phyloP scores from a whole-genome alignment of 2,797 vertebrate genomes.

The Ispidina lecontei region DNA sequence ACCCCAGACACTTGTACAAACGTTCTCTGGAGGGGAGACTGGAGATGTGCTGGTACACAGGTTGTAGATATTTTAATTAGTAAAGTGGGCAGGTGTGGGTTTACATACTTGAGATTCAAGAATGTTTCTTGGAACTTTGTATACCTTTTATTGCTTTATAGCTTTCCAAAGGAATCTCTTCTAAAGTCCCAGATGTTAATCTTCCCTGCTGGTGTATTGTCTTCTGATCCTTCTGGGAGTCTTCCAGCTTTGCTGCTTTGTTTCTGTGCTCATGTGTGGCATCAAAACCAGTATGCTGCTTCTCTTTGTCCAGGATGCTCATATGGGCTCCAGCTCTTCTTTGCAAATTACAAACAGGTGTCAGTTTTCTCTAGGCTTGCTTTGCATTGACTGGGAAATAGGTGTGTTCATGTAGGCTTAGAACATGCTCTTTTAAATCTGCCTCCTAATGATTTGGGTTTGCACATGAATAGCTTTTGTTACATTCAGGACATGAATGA shows the following conservation, averaged over 20 bases:
- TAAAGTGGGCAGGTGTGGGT: background rate
- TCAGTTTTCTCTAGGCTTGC: background rate
- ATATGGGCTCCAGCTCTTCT: background rate
- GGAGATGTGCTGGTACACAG: background rate
- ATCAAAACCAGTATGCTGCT: background rate
- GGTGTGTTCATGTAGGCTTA: background rate
- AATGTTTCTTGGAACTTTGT: background rate
- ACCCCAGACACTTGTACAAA: background rate
- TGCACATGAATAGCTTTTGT: background rate
- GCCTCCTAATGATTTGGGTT: background rate
- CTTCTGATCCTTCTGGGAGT: background rate
- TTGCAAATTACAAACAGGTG: background rate
- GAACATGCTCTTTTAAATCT: background rate
- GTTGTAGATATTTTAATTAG: background rate
- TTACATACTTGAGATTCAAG: background rate
- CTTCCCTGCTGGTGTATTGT: background rate
- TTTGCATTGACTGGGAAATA: background rate
- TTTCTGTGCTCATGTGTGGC: background rate
- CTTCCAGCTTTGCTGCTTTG: background rate
- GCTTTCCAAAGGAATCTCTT: background rate
- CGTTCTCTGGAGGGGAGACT: fast-evolving
- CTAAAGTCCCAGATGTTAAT: background rate
- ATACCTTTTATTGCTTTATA: background rate
- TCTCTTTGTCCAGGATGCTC: background rate
- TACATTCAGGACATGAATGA: background rate